These are phyloP conservation scores for Heliconius aoede DNA, from an alignment of 2,888 invertebrate species.

Conservation along the genomic window DNA sequence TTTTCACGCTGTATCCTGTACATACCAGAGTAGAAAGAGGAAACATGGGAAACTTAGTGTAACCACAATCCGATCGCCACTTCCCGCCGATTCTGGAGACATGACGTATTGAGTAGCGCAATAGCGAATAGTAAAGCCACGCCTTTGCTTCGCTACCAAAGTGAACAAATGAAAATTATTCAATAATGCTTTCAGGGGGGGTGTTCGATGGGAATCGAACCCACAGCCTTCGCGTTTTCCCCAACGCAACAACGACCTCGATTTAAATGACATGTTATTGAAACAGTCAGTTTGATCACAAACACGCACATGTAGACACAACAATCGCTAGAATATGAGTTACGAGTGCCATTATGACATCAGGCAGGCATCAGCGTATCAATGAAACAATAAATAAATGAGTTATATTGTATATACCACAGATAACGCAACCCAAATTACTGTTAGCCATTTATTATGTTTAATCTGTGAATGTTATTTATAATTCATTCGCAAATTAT, in stretches of 20 bases:
- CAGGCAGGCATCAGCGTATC: conserved; percentile 33
- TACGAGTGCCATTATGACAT: conserved; percentile 39
- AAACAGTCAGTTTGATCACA: not conserved
- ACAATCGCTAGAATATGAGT: conserved; percentile 39
- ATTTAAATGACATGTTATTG: not conserved
- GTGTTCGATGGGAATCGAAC: too few relatives aligned
- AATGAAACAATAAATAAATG: conserved; percentile 47
- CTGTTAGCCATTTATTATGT: conserved; percentile 4
- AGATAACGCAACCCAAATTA: conserved; percentile 49
- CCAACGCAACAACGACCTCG: not conserved
- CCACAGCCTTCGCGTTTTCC: not conserved
- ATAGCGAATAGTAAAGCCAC: too few relatives aligned
- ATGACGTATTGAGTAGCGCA: too few relatives aligned
- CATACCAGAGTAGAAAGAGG: too few relatives aligned
- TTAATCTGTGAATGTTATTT: conserved; percentile 24
- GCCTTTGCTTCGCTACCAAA: not conserved
- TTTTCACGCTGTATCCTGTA: too few relatives aligned
- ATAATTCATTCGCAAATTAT: not conserved
- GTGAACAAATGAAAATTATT: not conserved
- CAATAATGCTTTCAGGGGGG: not conserved
- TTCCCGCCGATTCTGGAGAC: too few relatives aligned
- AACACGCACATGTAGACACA: conserved; percentile 17
- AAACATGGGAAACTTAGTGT: too few relatives aligned
- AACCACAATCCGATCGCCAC: too few relatives aligned
- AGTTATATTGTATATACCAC: conserved; percentile 37